These are phyloP conservation scores for Notarius quadriscutis DNA, from an alignment of 2,113 vertebrate genomes.

Conservation along the genomic window DNA sequence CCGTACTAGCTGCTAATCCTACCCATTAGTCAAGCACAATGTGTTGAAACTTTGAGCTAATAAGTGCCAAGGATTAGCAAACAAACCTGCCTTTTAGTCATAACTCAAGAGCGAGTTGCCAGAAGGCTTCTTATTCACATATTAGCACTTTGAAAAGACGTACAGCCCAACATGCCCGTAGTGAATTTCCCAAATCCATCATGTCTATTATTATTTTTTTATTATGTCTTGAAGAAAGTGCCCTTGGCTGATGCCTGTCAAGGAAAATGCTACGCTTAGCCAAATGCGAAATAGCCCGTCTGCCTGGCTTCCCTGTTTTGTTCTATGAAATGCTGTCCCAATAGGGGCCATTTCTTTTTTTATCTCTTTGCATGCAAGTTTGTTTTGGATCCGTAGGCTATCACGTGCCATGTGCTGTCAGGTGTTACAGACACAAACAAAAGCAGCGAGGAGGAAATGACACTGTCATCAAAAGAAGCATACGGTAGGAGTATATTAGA, in stretches of 20 bases:
- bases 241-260: conserved; percentile 32
- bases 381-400: conserved; percentile 10
- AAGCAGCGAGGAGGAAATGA: conserved; percentile 8
- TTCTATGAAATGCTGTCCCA: conserved; percentile 33
- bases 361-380: conserved; percentile 19
- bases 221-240: conserved; percentile 12
- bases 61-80: conserved; percentile 22
- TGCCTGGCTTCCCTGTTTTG: conserved; percentile 7
- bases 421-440: conserved; percentile 41
- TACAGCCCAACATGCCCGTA: conserved; percentile 17
- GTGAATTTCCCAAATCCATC: conserved; percentile 3
- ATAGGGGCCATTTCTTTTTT: conserved; percentile 30
- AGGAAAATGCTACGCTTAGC: background rate
- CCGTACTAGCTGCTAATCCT: conserved; percentile 27
- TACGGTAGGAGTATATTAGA: background rate
- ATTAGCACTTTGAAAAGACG: background rate
- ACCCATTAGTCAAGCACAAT: conserved; percentile 42
- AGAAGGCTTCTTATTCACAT: conserved; percentile 14
- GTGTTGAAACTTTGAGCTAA: conserved; percentile 32
- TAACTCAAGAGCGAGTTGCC: conserved; percentile 11
- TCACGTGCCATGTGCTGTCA: conserved; percentile 30
- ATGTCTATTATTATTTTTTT: background rate
- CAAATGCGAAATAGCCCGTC: background rate
- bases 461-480: background rate
- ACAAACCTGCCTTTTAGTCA: conserved; percentile 22